Evolutionary conservation across 2,113 vertebrate species (phyloP), one percentile per base, ranked within the genome.

Genomic region (Tapirus terrestris): DNA sequence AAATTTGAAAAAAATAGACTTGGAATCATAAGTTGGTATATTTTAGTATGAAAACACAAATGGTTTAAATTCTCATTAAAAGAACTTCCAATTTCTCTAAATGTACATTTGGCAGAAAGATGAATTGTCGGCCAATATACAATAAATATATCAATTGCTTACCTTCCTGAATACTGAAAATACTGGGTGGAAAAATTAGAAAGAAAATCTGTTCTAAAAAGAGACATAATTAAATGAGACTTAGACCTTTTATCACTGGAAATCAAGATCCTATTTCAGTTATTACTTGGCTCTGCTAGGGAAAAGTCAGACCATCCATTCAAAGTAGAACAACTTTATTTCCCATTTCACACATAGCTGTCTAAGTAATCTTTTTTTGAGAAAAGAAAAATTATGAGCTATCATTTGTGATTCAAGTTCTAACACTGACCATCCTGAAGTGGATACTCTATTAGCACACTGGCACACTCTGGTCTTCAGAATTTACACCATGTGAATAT

Each of bases 31-130:
- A 92, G 39, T 63, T 95, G 68, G 21, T 84, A 5, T 73, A 92
- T 75, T 60, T 96, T 21, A 92, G 16, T 76, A 90, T 77, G 51
- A 95, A 94, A 96, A 96, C 6, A 92, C 6, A 96, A 91, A 91
- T 61, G 43, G 51, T 82, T 94, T 77, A 53, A 93, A 86, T 97
- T 85, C 73, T 91, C 84, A 89, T 81, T 72, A 91, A 96, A 94
- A 97, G 5, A 88, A 61, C 45, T 96, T 97, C 53, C 80, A 20
- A 93, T 91, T 94, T 95, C 73, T 94, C 56, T 91, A 79, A 93
- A 82, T 89, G 87, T 79, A 81, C 73, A 81, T 94, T 29, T 97
- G 82, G 80, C 63, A 92, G 58, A 91, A 95, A 90, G 85, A 96
- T 87, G 36, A 97, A 72, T 8, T 91, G 60, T 92, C 6, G n/a